Conservation (phyloP, 2,797 vertebrate genomes). For the Saguinus oedipus region DNA sequence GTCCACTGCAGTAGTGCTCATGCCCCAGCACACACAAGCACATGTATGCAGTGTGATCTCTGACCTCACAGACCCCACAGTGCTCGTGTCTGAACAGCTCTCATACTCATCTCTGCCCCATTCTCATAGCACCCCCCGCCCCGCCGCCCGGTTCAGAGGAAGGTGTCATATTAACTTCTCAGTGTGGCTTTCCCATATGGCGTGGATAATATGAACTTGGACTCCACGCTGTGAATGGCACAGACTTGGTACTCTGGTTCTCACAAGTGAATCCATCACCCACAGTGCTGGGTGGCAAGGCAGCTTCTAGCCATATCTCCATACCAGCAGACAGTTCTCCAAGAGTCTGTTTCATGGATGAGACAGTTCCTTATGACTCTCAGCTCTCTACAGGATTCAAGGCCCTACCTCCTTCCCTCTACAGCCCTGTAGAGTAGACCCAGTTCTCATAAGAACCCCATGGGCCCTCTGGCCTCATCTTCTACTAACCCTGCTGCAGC, state of each 20-base stretch:
- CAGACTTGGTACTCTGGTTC: not conserved
- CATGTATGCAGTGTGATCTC: accelerated
- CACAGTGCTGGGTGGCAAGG: accelerated
- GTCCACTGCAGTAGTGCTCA: not conserved
- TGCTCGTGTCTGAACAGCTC: not conserved
- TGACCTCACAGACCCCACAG: not conserved
- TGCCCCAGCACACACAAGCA: too few species aligned
- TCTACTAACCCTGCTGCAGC: not conserved
- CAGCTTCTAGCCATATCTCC: not conserved
- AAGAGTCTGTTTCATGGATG: not conserved
- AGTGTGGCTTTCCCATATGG: not conserved
- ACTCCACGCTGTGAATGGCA: not conserved
- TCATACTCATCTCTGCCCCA: not conserved
- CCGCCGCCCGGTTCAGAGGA: not conserved
- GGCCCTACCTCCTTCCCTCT: not conserved
- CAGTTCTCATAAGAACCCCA: not conserved
- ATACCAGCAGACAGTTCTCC: not conserved
- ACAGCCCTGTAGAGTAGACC: not conserved
- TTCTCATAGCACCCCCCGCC: accelerated
- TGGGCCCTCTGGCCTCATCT: not conserved
- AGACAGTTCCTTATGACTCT: not conserved
- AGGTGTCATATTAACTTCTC: not conserved
- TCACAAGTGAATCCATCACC: not conserved
- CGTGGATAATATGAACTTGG: accelerated
- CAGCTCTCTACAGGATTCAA: not conserved